These are phyloP conservation scores for Spodoptera littoralis DNA, from an alignment of 2,888 invertebrate species.

Conservation along the genomic window DNA sequence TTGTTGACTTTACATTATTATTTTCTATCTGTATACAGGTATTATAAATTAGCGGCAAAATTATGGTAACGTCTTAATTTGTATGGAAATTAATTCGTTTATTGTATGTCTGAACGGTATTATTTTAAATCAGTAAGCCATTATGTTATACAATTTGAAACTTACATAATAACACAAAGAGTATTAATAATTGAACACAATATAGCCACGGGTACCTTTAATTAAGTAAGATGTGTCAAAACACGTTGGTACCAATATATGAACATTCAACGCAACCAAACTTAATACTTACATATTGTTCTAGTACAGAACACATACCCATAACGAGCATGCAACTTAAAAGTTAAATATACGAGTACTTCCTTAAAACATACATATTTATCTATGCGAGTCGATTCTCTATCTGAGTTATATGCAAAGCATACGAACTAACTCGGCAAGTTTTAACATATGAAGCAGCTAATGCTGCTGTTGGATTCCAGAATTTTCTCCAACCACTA, in stretches of 20 bases:
- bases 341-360: too few relatives aligned
- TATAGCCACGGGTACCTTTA: too few relatives aligned
- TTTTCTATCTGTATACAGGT: conserved; percentile 1
- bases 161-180: too few relatives aligned
- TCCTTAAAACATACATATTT: neutral
- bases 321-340: too few relatives aligned
- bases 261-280: too few relatives aligned
- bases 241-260: too few relatives aligned
- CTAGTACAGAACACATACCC: too few relatives aligned
- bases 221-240: too few relatives aligned
- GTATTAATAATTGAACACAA: too few relatives aligned
- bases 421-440: conserved; percentile 8
- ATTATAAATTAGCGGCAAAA: conserved; percentile 2
- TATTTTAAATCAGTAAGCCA: conserved; percentile 1
- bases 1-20: conserved; percentile 5
- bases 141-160: neutral
- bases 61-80: neutral
- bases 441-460: conserved; percentile 29
- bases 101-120: neutral
- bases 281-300: too few relatives aligned
- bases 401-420: neutral
- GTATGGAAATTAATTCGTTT: neutral
- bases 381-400: conserved; percentile 2
- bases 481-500: conserved; percentile 3
- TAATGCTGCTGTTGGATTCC: conserved; percentile 21